A percentile compares a stretch with the other conserved stretches of the same genome.
These are phyloP conservation scores for Tringa solitaria DNA, from an alignment of 2,113 vertebrate genomes.

Conservation along the genomic window DNA sequence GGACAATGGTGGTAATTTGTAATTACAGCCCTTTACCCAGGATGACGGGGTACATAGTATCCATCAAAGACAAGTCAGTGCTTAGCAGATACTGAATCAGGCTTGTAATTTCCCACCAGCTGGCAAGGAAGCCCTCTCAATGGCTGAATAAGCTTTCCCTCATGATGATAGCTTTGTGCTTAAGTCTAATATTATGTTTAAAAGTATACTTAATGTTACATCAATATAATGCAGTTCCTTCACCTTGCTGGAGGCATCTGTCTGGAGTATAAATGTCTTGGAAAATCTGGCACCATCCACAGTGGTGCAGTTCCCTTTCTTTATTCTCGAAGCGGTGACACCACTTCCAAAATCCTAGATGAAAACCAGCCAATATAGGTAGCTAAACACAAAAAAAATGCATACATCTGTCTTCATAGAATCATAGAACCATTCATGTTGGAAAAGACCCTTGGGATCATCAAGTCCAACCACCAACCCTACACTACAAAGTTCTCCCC, in stretches of 20 bases:
- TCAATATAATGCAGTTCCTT: neutral
- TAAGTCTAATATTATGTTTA: neutral
- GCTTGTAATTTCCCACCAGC: slow-evolving; percentile 9
- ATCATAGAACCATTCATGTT: too few relatives aligned
- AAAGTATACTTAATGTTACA: neutral
- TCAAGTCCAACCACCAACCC: too few relatives aligned
- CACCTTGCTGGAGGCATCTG: neutral
- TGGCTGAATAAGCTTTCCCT: neutral
- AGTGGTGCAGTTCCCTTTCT: neutral
- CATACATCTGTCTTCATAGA: neutral
- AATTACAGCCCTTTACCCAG: neutral
- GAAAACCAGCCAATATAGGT: neutral
- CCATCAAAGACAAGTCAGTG: neutral
- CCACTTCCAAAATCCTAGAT: neutral
- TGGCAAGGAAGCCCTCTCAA: neutral
- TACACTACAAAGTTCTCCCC: too few relatives aligned
- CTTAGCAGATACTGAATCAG: neutral
- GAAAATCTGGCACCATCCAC: neutral
- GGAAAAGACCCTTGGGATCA: too few relatives aligned
- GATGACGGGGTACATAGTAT: neutral
- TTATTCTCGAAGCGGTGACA: neutral
- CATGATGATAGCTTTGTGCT: neutral
- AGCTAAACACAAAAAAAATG: neutral
- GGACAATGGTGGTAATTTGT: neutral
- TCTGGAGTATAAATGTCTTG: neutral